A percentile compares a stretch with the other conserved stretches of the same genome.
Evolutionary conservation across 2,113 vertebrate species (phyloP).

Genomic region (Diphyllodes magnificus): DNA sequence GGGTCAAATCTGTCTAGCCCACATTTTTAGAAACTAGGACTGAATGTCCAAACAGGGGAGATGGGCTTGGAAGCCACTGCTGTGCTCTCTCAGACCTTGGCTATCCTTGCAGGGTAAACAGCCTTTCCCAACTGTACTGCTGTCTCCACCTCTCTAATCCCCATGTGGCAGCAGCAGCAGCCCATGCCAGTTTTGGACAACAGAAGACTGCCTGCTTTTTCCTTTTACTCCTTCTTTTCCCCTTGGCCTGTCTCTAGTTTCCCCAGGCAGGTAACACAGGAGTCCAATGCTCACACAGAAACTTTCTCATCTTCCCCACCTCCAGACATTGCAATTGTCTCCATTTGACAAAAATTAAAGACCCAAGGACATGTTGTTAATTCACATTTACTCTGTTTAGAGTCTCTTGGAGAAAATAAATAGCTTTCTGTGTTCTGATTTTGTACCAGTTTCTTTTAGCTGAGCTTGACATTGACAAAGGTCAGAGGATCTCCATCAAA

Average conservation of each 20-base stretch:
- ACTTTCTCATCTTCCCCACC: background rate
- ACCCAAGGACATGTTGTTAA: background rate
- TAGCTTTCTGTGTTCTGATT: constrained; percentile 32
- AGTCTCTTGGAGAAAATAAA: constrained; percentile 4
- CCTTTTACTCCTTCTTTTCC: background rate
- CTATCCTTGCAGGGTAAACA: background rate
- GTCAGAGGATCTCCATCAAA: constrained; percentile 74
- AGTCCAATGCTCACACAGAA: background rate
- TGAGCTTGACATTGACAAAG: constrained; percentile 74
- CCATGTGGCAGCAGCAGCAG: background rate
- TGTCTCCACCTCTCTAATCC: background rate
- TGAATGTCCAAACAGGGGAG: background rate
- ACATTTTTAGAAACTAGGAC: background rate
- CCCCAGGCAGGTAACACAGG: background rate
- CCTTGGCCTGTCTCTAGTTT: background rate
- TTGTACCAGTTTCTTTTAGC: constrained; percentile 80
- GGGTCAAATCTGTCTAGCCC: background rate
- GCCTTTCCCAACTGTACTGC: background rate
- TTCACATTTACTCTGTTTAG: background rate
- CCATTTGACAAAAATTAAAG: background rate
- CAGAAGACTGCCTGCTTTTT: background rate
- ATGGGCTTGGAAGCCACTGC: background rate
- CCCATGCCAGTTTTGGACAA: background rate
- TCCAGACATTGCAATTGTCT: background rate
- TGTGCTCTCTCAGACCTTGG: background rate